Percentiles rank a stretch among this genome's conserved stretches.
phyloP scores from a whole-genome alignment of 2,888 invertebrate species.

The Sesia bembeciformis region DNA sequence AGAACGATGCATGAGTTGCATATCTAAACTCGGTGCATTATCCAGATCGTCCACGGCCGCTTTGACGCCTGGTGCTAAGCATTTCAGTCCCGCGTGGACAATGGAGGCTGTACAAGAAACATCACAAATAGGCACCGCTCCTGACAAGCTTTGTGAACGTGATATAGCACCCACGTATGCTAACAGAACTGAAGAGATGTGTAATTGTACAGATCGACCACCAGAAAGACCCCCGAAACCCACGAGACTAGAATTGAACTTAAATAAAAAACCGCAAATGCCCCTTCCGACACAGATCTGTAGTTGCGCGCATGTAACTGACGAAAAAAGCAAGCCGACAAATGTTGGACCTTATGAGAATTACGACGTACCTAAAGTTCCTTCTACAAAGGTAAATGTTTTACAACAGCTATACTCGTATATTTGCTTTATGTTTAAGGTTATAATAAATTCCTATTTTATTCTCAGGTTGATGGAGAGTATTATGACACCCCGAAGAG shows the following conservation, averaged over 20 bases:
- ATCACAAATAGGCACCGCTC: slow-evolving; percentile 10
- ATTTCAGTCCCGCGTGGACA: slow-evolving; percentile 74
- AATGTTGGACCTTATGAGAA: slow-evolving; percentile 80
- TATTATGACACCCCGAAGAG: slow-evolving; percentile 84
- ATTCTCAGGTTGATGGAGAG: slow-evolving; percentile 56
- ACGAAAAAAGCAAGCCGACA: slow-evolving; percentile 23
- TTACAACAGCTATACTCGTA: neutral
- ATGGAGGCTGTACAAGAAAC: slow-evolving; percentile 57
- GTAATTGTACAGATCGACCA: slow-evolving; percentile 35
- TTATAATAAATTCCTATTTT: slow-evolving; percentile 1
- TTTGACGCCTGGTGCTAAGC: slow-evolving; percentile 61
- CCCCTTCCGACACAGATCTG: slow-evolving; percentile 20
- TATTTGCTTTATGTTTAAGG: neutral
- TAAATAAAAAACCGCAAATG: slow-evolving; percentile 63
- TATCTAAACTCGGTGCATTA: slow-evolving; percentile 84
- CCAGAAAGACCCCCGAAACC: slow-evolving; percentile 79
- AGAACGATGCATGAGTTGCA: slow-evolving; percentile 84
- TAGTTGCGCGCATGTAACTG: slow-evolving; percentile 24
- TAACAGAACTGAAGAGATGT: slow-evolving; percentile 32
- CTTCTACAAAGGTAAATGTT: slow-evolving; percentile 62
- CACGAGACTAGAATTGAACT: slow-evolving; percentile 29
- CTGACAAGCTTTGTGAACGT: slow-evolving; percentile 8
- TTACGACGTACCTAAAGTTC: slow-evolving; percentile 83
- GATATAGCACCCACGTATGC: slow-evolving; percentile 12
- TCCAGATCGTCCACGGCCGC: slow-evolving; percentile 78